Percentiles rank a stretch among this genome's conserved stretches.
Conservation (phyloP, 2,113 vertebrate species). For the Eulacestoma nigropectus region DNA sequence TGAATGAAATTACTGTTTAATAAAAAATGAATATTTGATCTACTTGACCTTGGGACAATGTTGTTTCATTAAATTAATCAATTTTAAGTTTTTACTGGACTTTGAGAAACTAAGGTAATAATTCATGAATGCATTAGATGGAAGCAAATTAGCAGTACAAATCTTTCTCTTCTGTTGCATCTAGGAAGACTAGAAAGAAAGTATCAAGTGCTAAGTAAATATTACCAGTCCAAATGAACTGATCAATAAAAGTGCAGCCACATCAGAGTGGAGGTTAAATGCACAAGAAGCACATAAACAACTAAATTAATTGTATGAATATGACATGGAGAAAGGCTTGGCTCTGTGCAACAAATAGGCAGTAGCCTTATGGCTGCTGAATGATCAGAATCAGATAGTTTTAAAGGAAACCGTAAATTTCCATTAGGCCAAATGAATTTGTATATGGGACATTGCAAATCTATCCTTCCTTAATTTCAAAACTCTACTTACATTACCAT, state of each 20-base stretch:
- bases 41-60: conserved; percentile 29
- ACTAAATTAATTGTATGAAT: neutral
- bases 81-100: conserved; percentile 38
- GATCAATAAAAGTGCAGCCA: neutral
- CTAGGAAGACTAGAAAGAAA: neutral
- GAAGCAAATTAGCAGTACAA: neutral
- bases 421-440: neutral
- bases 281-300: neutral
- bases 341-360: neutral
- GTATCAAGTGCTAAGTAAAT: neutral
- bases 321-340: neutral
- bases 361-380: neutral
- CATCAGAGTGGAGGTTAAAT: neutral
- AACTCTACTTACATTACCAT: neutral
- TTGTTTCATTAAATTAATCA: conserved; percentile 60
- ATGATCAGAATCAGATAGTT: neutral
- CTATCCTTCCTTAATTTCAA: neutral
- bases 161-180: neutral
- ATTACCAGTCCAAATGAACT: neutral
- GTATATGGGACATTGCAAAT: neutral
- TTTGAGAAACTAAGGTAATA: conserved; percentile 36
- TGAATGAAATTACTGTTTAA: conserved; percentile 57
- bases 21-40: conserved; percentile 48
- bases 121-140: neutral
- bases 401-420: neutral